These are phyloP conservation scores for Todus mexicanus DNA, from an alignment of 2,797 vertebrate species.

Conservation along the genomic window DNA sequence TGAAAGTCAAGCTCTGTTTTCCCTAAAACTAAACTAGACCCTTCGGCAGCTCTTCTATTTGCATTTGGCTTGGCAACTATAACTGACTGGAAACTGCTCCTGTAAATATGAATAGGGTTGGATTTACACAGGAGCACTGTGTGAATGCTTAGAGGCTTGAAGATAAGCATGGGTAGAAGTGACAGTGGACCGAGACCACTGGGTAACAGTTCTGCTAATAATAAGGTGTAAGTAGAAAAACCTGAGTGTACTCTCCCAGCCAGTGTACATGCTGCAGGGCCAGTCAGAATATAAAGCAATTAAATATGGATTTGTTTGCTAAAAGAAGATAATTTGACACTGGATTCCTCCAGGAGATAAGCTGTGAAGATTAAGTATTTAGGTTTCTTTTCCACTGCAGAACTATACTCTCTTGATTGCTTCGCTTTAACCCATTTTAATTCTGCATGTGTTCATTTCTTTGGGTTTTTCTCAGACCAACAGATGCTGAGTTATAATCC, in stretches of 20 bases:
- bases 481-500: constrained; percentile 86
- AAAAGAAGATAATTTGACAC: not conserved
- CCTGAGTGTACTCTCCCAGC: not conserved
- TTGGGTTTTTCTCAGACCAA: constrained; percentile 72
- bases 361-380: not conserved
- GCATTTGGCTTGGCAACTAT: not conserved
- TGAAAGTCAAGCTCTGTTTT: not conserved
- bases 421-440: not conserved
- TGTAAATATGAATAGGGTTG: not conserved
- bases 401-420: not conserved
- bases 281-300: not conserved
- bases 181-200: not conserved
- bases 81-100: not conserved
- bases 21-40: not conserved
- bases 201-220: not conserved
- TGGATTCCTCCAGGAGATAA: not conserved
- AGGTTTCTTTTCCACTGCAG: not conserved
- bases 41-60: not conserved
- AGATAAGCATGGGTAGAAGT: not conserved
- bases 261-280: not conserved
- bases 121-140: not conserved
- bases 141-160: not conserved
- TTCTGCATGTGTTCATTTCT: not conserved
- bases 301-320: not conserved
- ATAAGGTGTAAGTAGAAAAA: not conserved